Percentiles rank a stretch among this genome's conserved stretches.
phyloP scores from a whole-genome alignment of 2,888 invertebrate species.

The Mylabris sibirica region DNA sequence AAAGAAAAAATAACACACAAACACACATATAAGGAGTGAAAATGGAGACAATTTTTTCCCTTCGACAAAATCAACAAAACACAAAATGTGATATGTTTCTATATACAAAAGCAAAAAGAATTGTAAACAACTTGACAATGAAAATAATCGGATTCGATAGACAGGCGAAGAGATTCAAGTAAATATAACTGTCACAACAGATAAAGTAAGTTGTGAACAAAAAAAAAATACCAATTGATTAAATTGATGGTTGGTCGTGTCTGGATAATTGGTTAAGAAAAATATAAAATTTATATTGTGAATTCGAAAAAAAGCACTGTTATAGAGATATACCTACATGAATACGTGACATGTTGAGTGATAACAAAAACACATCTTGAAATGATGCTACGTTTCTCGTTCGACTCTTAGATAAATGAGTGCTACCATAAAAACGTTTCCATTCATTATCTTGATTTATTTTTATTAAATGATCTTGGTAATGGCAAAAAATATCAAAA shows the following conservation, averaged over 20 bases:
- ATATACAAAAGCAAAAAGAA: neutral
- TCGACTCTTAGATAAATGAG: conserved; percentile 4
- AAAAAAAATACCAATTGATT: neutral
- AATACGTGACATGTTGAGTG: neutral
- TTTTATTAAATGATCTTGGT: neutral
- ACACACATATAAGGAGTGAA: neutral
- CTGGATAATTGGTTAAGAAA: too few relatives aligned
- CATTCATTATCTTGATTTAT: conserved; percentile 10
- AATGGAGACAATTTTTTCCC: conserved; percentile 1
- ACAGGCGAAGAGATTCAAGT: neutral
- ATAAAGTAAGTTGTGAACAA: neutral
- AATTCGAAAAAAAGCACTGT: too few relatives aligned
- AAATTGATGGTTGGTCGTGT: too few relatives aligned
- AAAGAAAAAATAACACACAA: neutral
- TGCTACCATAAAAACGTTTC: neutral
- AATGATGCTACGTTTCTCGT: neutral
- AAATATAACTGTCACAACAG: neutral
- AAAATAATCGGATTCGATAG: neutral
- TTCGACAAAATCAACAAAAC: neutral
- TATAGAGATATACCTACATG: too few relatives aligned
- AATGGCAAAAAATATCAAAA: neutral
- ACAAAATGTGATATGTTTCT: neutral
- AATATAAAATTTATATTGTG: too few relatives aligned
- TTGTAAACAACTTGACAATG: neutral
- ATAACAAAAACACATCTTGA: conserved; percentile 1